Evolutionary conservation across 2,888 invertebrate genomes (phyloP).

Genomic region (Lamproptera curius): DNA sequence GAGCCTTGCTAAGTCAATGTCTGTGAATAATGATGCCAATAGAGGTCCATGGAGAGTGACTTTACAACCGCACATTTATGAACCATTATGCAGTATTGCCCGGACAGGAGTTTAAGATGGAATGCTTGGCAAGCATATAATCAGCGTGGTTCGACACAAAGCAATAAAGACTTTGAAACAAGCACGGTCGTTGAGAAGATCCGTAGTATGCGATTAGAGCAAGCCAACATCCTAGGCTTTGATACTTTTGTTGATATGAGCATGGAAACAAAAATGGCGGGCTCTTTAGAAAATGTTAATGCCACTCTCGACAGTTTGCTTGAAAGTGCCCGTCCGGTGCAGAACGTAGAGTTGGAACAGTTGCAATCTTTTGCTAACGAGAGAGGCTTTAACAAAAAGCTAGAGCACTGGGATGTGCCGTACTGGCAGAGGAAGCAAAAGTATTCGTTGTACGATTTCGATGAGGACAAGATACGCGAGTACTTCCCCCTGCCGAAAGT

Average conservation of each 20-base stretch:
- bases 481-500: constrained; percentile 92
- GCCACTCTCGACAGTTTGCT: constrained; percentile 82
- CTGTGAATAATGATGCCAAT: constrained; percentile 78
- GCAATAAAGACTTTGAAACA: constrained; percentile 82
- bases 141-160: constrained; percentile 81
- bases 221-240: constrained; percentile 89
- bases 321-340: constrained; percentile 84
- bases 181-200: constrained; percentile 89
- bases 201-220: constrained; percentile 80
- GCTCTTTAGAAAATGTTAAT: constrained; percentile 85
- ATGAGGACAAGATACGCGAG: constrained; percentile 84
- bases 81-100: constrained; percentile 90
- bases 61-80: constrained; percentile 84
- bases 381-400: constrained; percentile 82
- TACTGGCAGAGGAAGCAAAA: constrained; percentile 92
- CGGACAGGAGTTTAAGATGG: constrained; percentile 86
- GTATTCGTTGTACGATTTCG: constrained; percentile 80
- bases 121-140: constrained; percentile 91
- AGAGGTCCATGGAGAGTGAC: constrained; percentile 92
- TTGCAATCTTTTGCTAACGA: constrained; percentile 85
- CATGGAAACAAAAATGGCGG: constrained; percentile 96
- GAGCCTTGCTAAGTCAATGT: constrained; percentile 81
- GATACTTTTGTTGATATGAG: constrained; percentile 90
- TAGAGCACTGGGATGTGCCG: constrained; percentile 91
- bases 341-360: constrained; percentile 84